phyloP scores from a whole-genome alignment of 2,888 invertebrate species.

The Uloborus plumipes region DNA sequence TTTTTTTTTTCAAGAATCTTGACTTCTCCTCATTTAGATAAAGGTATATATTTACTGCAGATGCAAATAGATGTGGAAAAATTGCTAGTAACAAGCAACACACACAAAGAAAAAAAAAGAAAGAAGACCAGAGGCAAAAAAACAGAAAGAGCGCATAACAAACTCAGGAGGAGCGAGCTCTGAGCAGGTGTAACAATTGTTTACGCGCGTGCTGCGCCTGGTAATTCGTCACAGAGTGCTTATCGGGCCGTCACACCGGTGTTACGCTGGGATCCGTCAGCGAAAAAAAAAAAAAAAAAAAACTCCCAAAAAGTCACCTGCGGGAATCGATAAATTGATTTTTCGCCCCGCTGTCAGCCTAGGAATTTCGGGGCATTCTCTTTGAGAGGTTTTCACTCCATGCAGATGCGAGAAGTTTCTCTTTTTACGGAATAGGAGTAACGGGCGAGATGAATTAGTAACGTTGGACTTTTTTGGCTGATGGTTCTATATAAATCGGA shows the following conservation, averaged over 20 bases:
- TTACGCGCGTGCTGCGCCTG: slow-evolving; percentile 32
- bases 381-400: too few relatives aligned
- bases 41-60: too few relatives aligned
- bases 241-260: not conserved
- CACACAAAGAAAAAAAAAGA: not conserved
- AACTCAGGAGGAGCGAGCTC: too few relatives aligned
- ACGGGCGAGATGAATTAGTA: too few relatives aligned
- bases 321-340: slow-evolving; percentile 39
- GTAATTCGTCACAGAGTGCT: slow-evolving; percentile 25
- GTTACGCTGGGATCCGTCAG: not conserved
- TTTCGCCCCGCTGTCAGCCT: slow-evolving; percentile 18
- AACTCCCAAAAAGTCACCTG: slow-evolving; percentile 38
- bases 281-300: too few relatives aligned
- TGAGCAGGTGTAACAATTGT: slow-evolving; percentile 48
- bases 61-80: not conserved
- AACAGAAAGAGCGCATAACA: not conserved
- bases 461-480: too few relatives aligned
- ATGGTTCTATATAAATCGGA: too few relatives aligned
- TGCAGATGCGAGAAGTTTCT: too few relatives aligned
- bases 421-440: too few relatives aligned
- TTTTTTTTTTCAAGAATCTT: too few relatives aligned
- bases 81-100: not conserved
- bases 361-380: not conserved
- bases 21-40: too few relatives aligned
- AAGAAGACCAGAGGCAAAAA: not conserved